Conservation (phyloP, 1,140 invertebrate genomes). For the Hesperophylax magnus region DNA sequence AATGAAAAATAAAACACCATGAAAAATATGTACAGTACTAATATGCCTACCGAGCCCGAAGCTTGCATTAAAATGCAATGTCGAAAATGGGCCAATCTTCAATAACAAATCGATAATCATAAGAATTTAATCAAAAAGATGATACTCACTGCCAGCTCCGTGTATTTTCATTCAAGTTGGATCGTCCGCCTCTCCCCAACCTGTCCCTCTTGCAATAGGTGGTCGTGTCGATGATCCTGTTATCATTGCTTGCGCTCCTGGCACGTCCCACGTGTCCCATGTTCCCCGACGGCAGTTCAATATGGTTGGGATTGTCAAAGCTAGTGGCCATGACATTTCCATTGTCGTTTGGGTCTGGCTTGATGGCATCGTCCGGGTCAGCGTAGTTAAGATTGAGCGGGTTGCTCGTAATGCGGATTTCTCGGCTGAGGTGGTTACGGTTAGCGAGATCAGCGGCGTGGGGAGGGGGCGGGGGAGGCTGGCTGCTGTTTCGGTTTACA, state of each 20-base stretch:
- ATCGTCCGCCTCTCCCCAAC: conserved; percentile 62
- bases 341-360: conserved; percentile 49
- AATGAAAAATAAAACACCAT: conserved; percentile 11
- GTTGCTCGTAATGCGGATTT: conserved; percentile 84
- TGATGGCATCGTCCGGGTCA: conserved; percentile 75
- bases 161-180: conserved; percentile 60
- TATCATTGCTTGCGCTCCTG: conserved; percentile 58
- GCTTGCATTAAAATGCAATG: too few relatives aligned
- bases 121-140: neutral
- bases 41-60: too few relatives aligned
- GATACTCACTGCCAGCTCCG: conserved; percentile 69
- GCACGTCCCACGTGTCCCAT: conserved; percentile 56
- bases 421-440: conserved; percentile 63
- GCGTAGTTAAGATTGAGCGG: conserved; percentile 79
- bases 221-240: conserved; percentile 75
- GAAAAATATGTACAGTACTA: too few relatives aligned
- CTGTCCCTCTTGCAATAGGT: conserved; percentile 80
- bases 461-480: conserved; percentile 59
- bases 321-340: conserved; percentile 67
- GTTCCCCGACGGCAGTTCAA: conserved; percentile 74
- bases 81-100: too few relatives aligned
- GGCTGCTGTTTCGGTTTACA: conserved; percentile 65
- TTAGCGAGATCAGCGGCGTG: conserved; percentile 61
- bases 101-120: too few relatives aligned
- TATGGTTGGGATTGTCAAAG: conserved; percentile 83